These are phyloP conservation scores for Gisinianus flammeolus DNA, from an alignment of 2,888 invertebrate species.

Conservation along the genomic window DNA sequence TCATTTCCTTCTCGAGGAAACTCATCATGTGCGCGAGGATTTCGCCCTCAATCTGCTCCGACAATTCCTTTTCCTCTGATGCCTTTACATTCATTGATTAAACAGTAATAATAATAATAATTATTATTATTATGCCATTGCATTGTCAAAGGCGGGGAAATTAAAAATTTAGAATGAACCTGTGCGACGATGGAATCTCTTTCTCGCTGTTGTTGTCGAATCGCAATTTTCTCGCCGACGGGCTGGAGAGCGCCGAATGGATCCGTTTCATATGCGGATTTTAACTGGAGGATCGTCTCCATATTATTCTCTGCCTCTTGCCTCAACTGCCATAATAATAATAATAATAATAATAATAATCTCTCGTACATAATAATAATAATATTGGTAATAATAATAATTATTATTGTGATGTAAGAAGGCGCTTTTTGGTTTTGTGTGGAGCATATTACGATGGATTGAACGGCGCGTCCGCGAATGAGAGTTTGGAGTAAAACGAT, in stretches of 20 bases:
- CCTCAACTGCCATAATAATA: slow-evolving; percentile 44
- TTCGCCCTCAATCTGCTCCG: slow-evolving; percentile 74
- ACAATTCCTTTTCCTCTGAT: slow-evolving; percentile 66
- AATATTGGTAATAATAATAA: background rate
- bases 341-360: too few species aligned
- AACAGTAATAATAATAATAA: background rate
- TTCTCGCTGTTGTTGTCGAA: slow-evolving; percentile 32
- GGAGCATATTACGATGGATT: slow-evolving; percentile 68
- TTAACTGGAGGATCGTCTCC: slow-evolving; percentile 49
- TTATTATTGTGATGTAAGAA: background rate
- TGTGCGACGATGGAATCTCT: slow-evolving; percentile 7
- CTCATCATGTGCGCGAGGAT: slow-evolving; percentile 75
- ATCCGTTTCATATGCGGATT: slow-evolving; percentile 53
- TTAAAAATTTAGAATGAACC: slow-evolving; percentile 19
- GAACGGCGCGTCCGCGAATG: slow-evolving; percentile 74
- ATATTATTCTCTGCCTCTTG: slow-evolving; percentile 53
- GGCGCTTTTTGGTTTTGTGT: background rate
- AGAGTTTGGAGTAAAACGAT: slow-evolving; percentile 70
- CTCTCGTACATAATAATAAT: too few species aligned
- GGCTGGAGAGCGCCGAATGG: slow-evolving; percentile 47
- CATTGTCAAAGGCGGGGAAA: background rate
- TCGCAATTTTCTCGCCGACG: slow-evolving; percentile 37
- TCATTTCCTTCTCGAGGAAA: slow-evolving; percentile 75
- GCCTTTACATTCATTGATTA: slow-evolving; percentile 4
- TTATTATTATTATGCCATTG: too few species aligned